phyloP scores from a whole-genome alignment of 1,140 invertebrate genomes.

The Drosophila malerkotliana region DNA sequence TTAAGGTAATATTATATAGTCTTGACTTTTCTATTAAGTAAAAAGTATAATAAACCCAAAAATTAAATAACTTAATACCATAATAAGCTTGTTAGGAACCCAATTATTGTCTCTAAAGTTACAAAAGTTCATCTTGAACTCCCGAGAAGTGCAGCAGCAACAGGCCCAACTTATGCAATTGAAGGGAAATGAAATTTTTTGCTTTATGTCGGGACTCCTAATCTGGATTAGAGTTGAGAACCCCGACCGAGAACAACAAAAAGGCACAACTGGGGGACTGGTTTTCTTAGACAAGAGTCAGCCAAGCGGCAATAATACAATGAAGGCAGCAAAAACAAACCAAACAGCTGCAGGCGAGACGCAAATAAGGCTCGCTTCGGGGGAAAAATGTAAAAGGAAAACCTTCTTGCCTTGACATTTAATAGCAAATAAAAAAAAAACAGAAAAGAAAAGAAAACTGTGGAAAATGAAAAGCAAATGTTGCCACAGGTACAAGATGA shows the following conservation, averaged over 20 bases:
- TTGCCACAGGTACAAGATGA: slow-evolving; percentile 25
- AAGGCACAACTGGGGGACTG: neutral
- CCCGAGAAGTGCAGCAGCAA: slow-evolving; percentile 4
- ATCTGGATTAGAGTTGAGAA: slow-evolving; percentile 31
- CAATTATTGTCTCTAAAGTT: neutral
- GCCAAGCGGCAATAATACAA: slow-evolving; percentile 68
- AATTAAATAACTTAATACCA: neutral
- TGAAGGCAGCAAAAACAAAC: slow-evolving; percentile 35
- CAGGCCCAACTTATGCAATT: slow-evolving; percentile 37
- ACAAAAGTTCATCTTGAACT: neutral
- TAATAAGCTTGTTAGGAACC: neutral
- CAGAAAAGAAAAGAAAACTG: neutral
- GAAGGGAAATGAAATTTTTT: slow-evolving; percentile 25
- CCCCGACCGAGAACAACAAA: neutral
- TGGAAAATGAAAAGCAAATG: slow-evolving; percentile 43
- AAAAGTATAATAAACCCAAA: neutral
- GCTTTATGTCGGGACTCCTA: slow-evolving; percentile 32
- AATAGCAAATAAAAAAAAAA: slow-evolving; percentile 21
- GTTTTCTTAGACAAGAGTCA: slow-evolving; percentile 48
- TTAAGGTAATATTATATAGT: too few species aligned
- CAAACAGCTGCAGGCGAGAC: slow-evolving; percentile 63
- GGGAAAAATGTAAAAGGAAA: slow-evolving; percentile 9
- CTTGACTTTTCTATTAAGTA: neutral
- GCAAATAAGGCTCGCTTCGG: slow-evolving; percentile 22
- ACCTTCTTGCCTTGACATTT: slow-evolving; percentile 62